Evolutionary conservation across 2,888 invertebrate genomes (phyloP).

Genomic region (Drosophila trichaetosa): DNA sequence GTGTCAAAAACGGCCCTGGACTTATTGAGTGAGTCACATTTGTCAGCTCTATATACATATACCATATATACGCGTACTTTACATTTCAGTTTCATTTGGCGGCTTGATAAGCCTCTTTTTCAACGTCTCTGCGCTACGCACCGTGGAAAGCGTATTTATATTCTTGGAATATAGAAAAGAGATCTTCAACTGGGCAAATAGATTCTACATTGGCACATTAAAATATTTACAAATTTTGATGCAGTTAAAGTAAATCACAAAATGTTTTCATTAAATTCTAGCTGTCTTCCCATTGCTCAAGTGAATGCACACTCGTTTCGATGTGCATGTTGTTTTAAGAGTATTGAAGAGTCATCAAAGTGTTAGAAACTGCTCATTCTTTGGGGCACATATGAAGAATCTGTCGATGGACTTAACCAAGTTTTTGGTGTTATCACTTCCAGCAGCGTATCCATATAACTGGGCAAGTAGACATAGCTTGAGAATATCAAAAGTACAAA

Average conservation of each 20-base stretch:
- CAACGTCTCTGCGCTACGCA: slow-evolving; percentile 79
- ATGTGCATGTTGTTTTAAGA: background rate
- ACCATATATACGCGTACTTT: background rate
- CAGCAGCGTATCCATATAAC: slow-evolving; percentile 85
- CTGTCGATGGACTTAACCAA: slow-evolving; percentile 27
- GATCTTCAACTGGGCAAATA: slow-evolving; percentile 54
- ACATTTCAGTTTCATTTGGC: slow-evolving; percentile 82
- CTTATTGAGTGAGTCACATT: slow-evolving; percentile 87
- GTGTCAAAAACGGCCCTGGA: slow-evolving; percentile 88
- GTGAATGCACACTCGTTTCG: slow-evolving; percentile 10
- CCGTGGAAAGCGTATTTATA: slow-evolving; percentile 71
- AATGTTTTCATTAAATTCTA: slow-evolving; percentile 48
- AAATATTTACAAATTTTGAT: slow-evolving; percentile 65
- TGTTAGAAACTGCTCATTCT: slow-evolving; percentile 73
- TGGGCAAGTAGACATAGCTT: slow-evolving; percentile 87
- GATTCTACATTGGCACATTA: slow-evolving; percentile 55
- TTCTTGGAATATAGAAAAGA: slow-evolving; percentile 52
- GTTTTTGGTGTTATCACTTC: slow-evolving; percentile 79
- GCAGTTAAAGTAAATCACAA: slow-evolving; percentile 69
- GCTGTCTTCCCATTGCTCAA: slow-evolving; percentile 44
- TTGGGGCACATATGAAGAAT: slow-evolving; percentile 64
- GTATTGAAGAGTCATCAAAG: background rate
- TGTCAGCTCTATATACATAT: rapidly evolving
- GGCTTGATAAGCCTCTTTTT: slow-evolving; percentile 83
- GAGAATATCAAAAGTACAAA: slow-evolving; percentile 86